Evolutionary conservation across 2,888 invertebrate species (phyloP), one percentile per base, ranked within the genome.

Genomic region (Nephrotoma flavescens): DNA sequence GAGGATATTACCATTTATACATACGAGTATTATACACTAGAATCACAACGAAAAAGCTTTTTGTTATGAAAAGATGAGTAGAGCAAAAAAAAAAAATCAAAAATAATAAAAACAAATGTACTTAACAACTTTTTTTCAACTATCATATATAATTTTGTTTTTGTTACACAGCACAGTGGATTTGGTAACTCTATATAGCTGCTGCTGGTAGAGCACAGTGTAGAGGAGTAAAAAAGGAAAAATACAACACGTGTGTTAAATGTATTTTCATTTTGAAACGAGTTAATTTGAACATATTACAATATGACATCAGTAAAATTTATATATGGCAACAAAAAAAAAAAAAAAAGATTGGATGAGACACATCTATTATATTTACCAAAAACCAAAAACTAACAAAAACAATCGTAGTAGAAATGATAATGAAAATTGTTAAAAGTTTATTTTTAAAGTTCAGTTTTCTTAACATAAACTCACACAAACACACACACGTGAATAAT

Each of bases 201-300:
- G 71, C 71, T 71, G 31, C 71, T 71, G 2, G 31, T 31, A 31
- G 31, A 31, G 31, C 44, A 71, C 9, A 19, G 31, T 31, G 31
- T 71, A 71, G 31, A 71, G 15, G 9, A 83, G 41, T n/a, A 84
- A 42, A 84, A 84, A 84, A 84, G 42, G 42, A 42, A 42, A 84
- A 41, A 41, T 84, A 84, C 84, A 84, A 84, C 84, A 84, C 84
- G 84, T 84, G 84, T 84, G 84, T 84, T 41, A 84, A 84, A 84
- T 84, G 84, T 84, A 84, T 84, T 84, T 84, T 84, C 84, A 84
- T 84, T 84, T 84, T 84, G 84, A 84, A 84, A 84, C 84, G 42
- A 84, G 84, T 84, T 84, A 84, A 84, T 84, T 84, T 84, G 42
- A 84, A 42, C 84, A 84, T 84, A 42, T 42, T 84, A 84, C 42